These are phyloP conservation scores for Enoplosus armatus DNA, from an alignment of 2,797 vertebrate species.

Conservation along the genomic window DNA sequence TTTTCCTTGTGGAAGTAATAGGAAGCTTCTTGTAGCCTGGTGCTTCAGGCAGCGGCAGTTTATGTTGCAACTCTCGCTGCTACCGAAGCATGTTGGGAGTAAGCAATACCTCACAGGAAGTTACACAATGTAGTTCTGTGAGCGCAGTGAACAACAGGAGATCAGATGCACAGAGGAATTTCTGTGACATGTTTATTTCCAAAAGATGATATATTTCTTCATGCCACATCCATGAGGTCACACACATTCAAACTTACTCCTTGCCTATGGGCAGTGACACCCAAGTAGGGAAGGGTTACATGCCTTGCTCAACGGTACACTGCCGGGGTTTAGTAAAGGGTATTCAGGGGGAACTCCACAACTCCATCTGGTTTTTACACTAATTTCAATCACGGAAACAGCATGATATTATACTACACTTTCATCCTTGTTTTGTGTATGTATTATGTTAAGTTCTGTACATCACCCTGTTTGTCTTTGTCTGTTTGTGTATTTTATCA, in stretches of 20 bases:
- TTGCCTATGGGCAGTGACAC: slow-evolving; percentile 12
- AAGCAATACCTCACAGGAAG: slow-evolving; percentile 50
- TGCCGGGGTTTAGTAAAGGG: not conserved
- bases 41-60: slow-evolving; percentile 35
- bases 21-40: slow-evolving; percentile 18
- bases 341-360: not conserved
- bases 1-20: slow-evolving; percentile 36
- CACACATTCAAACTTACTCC: slow-evolving; percentile 9
- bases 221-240: not conserved
- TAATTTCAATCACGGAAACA: no score
- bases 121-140: slow-evolving; percentile 48
- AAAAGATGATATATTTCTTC: slow-evolving; percentile 42
- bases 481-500: no score
- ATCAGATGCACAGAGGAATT: slow-evolving; percentile 21
- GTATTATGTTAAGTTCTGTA: no score
- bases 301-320: not conserved
- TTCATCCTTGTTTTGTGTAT: no score
- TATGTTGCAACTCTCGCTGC: slow-evolving; percentile 44
- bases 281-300: not conserved
- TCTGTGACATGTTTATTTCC: slow-evolving; percentile 41
- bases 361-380: no score
- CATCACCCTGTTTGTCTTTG: no score
- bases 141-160: slow-evolving; percentile 39
- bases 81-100: slow-evolving; percentile 39
- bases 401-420: no score